Percentiles rank a stretch among this genome's conserved stretches.
phyloP scores from a whole-genome alignment of 2,113 vertebrate genomes.

The Oenanthe melanoleuca region DNA sequence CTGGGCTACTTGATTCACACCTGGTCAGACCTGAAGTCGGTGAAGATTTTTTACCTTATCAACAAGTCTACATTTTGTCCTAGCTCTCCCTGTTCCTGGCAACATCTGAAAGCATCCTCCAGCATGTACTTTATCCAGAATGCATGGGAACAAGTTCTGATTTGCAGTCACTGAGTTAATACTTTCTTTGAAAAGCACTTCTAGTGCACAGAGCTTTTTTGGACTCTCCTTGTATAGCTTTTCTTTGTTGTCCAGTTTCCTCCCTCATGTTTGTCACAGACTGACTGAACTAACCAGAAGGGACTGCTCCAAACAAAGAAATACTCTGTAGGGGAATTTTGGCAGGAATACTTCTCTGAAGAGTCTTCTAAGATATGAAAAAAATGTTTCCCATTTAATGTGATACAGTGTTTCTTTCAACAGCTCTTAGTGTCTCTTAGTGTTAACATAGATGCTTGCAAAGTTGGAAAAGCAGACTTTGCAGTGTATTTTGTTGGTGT shows the following conservation, averaged over 20 bases:
- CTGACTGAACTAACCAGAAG: background rate
- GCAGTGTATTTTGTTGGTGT: background rate
- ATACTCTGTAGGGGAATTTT: constrained; percentile 33
- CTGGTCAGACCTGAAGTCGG: background rate
- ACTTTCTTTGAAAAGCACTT: background rate
- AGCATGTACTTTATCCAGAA: background rate
- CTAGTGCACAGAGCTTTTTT: background rate
- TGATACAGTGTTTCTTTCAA: background rate
- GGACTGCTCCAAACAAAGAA: constrained; percentile 38
- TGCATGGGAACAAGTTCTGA: background rate
- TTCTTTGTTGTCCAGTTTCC: background rate
- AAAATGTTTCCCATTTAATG: background rate
- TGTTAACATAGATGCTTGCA: background rate
- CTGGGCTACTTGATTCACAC: background rate
- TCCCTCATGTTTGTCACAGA: background rate
- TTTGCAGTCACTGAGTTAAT: background rate
- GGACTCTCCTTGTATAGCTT: background rate
- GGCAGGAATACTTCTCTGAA: constrained; percentile 1
- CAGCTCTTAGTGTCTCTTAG: background rate
- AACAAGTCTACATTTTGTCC: background rate
- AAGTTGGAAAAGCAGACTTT: background rate
- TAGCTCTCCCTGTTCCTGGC: background rate
- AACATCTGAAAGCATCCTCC: background rate
- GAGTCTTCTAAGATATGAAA: constrained; percentile 23
- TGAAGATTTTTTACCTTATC: background rate